Evolutionary conservation across 1,140 invertebrate genomes (phyloP), one percentile per base, ranked within the genome.

Genomic region (Lucilia cuprina): DNA sequence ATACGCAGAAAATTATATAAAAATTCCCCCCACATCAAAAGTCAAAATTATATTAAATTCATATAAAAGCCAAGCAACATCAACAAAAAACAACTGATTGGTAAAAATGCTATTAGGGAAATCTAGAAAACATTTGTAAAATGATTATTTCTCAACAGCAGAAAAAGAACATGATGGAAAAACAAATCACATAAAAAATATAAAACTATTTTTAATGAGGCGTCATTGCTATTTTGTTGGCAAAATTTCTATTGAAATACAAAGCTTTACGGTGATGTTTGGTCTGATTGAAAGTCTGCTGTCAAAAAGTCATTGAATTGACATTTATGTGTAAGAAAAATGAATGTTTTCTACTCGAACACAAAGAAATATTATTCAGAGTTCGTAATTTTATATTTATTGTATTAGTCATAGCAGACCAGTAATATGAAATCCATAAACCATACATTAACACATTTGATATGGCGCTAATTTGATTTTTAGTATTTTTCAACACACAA

Each of bases 221-320:
- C 65, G 65, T 70, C 65, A 21, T 19, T 70, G 19, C 17, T 70
- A 9, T 25, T 30, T 70, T 70, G 9, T 70, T 19, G 19, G 19
- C 13, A 21, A 70, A 21, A 9, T 60, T 19, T 70, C 60, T 70
- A 21, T 21, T 70, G 60, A 70, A 70, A 70, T 70, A 70, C 60
- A 70, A 10, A 8, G 50, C 19, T 70, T 70, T 9, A 19, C 17
- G 8, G 60, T 70, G 60, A 70, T 70, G 60, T 2, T 70, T 9
- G 17, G 17, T 70, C 19, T 19, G 19, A 9, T 21, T 70, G 3
- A 55, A 14, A n/a, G 17, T 70, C 19, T 70, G 41, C 77, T 80
- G 41, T 80, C 77, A 80, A 49, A 80, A 80, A 80, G 77, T 80
- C 41, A 80, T 80, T 80, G 77, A 49, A 80, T 80, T 80, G 77